phyloP scores from a whole-genome alignment of 64 coral and sea anemone species.

The Platygyra sinensis region DNA sequence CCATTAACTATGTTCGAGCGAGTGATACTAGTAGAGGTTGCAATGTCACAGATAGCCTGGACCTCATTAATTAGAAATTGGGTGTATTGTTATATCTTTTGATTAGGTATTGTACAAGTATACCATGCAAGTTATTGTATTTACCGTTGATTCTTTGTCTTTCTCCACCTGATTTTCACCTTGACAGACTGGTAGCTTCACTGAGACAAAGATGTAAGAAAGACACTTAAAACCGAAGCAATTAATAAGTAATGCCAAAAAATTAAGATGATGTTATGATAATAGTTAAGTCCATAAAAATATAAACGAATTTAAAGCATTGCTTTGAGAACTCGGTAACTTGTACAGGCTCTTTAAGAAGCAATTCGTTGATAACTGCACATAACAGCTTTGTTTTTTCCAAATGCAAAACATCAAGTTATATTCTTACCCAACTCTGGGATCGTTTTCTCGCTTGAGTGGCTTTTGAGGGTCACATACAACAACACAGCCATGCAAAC shows the following conservation, averaged over 20 bases:
- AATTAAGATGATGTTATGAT: not conserved
- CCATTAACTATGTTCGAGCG: no score
- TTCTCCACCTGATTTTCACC: not conserved
- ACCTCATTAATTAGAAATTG: not conserved
- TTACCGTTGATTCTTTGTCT: not conserved
- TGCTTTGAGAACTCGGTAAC: not conserved
- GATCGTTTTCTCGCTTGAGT: not conserved
- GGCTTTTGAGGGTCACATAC: constrained; percentile 3
- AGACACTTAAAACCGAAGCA: not conserved
- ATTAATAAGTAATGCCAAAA: not conserved
- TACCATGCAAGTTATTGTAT: not conserved
- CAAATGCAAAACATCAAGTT: not conserved
- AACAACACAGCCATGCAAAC: constrained; percentile 17
- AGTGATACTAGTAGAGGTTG: not conserved
- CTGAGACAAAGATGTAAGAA: not conserved
- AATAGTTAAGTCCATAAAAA: not conserved
- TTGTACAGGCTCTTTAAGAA: not conserved
- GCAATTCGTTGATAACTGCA: not conserved
- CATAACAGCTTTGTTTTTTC: no score
- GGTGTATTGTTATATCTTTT: not conserved
- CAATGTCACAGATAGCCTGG: not conserved
- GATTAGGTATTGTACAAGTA: not conserved
- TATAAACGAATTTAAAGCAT: no score
- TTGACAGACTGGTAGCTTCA: constrained; percentile 17
- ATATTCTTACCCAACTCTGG: constrained; percentile 25